Evolutionary conservation across 2,797 vertebrate species (phyloP).

Genomic region (Melanotaenia boesemani): DNA sequence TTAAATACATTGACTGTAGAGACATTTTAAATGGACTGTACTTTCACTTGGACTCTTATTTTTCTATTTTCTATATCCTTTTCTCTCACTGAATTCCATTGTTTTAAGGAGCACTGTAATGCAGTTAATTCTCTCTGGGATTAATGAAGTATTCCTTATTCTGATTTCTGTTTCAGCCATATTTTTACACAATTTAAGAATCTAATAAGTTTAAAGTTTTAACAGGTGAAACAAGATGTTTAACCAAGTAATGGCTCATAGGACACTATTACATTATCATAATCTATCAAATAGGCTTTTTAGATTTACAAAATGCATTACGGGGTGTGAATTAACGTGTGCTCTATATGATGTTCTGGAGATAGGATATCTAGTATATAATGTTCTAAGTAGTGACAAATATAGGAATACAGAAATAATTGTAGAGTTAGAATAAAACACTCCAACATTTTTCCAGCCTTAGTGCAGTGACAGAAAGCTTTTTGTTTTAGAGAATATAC

Average conservation of each 20-base stretch:
- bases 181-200: constrained; percentile 28
- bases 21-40: constrained; percentile 25
- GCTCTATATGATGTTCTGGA: background rate
- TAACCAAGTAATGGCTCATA: constrained; percentile 39
- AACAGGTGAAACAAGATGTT: constrained; percentile 46
- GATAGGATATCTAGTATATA: background rate
- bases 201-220: constrained; percentile 19
- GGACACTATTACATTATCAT: constrained; percentile 30
- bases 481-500: constrained; percentile 3
- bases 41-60: constrained; percentile 8
- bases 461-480: constrained; percentile 1
- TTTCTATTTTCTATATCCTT: no score
- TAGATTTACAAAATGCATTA: constrained; percentile 18
- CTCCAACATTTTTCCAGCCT: background rate
- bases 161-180: constrained; percentile 7
- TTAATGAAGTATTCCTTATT: no score
- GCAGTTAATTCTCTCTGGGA: no score
- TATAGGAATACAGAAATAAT: background rate
- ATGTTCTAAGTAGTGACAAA: constrained; percentile 2
- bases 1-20: constrained; percentile 33
- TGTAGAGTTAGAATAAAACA: background rate
- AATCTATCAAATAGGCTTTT: constrained; percentile 38
- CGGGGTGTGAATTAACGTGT: constrained; percentile 14
- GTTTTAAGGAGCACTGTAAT: no score
- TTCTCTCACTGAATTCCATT: no score